Evolutionary conservation across 2,797 vertebrate genomes (phyloP).

Genomic region (Poecilia velifera): DNA sequence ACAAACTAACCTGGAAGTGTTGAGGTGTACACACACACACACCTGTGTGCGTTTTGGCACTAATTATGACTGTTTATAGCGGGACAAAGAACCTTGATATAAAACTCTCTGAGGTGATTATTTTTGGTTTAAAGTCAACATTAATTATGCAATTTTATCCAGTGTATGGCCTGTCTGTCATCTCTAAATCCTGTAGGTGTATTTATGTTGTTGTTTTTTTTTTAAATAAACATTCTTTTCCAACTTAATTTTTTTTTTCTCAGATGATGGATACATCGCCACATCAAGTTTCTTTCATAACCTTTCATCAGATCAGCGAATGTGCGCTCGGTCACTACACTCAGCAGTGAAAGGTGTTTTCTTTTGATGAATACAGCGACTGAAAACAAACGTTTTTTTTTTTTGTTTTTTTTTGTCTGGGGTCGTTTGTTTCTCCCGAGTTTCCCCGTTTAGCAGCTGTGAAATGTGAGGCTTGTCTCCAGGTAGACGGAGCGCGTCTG

Average conservation of each 20-base stretch:
- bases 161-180: constrained; percentile 35
- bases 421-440: constrained; percentile 12
- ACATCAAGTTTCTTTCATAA: not conserved
- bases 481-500: not conserved
- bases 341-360: constrained; percentile 23
- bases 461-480: constrained; percentile 5
- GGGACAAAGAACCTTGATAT: not conserved
- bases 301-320: not conserved
- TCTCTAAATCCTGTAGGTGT: constrained; percentile 53
- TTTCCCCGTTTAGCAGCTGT: not conserved
- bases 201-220: constrained; percentile 69
- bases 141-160: constrained; percentile 57
- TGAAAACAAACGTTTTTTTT: constrained; percentile 20
- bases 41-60: constrained; percentile 9
- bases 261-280: not conserved
- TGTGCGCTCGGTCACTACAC: not conserved
- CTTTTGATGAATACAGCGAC: constrained; percentile 11
- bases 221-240: constrained; percentile 74
- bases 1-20: constrained; percentile 27
- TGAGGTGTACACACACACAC: constrained; percentile 1
- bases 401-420: not conserved
- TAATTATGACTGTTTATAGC: not conserved
- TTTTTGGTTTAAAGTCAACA: constrained; percentile 31
- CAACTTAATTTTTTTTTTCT: constrained; percentile 30
- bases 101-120: constrained; percentile 21